Evolutionary conservation across 2,888 invertebrate species (phyloP).

Genomic region (Euzophera pinguis): DNA sequence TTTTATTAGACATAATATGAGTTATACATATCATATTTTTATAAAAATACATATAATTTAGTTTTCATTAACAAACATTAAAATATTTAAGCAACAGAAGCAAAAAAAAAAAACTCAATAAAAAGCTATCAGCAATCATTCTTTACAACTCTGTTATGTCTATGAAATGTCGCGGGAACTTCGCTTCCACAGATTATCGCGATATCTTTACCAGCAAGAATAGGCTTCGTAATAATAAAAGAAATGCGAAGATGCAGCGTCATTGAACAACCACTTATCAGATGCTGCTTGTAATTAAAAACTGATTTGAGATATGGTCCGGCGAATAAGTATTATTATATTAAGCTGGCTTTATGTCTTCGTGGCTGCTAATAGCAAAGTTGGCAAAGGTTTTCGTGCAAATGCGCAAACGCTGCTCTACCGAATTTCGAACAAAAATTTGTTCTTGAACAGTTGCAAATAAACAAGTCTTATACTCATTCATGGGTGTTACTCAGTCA

Average conservation of each 20-base stretch:
- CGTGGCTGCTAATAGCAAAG: too few relatives aligned
- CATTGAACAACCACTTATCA: slow-evolving; percentile 24
- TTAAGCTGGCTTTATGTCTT: background rate
- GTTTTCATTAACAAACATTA: too few relatives aligned
- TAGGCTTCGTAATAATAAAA: slow-evolving; percentile 6
- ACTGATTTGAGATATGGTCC: slow-evolving; percentile 20
- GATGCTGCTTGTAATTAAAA: slow-evolving; percentile 26
- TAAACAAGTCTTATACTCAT: too few relatives aligned
- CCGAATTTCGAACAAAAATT: too few relatives aligned
- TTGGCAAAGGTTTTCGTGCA: too few relatives aligned
- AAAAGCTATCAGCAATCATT: slow-evolving; percentile 9
- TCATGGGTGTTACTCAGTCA: too few relatives aligned
- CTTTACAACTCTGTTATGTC: background rate
- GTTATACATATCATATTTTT: too few relatives aligned
- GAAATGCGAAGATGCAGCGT: slow-evolving; percentile 13
- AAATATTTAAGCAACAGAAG: too few relatives aligned
- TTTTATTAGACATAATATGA: too few relatives aligned
- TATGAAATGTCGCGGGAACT: slow-evolving; percentile 3
- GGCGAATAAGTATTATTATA: background rate
- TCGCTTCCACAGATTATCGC: slow-evolving; percentile 9
- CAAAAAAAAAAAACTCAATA: slow-evolving; percentile 1
- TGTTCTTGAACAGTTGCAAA: too few relatives aligned
- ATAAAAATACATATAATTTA: too few relatives aligned
- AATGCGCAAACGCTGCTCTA: too few relatives aligned
- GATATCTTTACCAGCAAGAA: slow-evolving; percentile 4